Base-by-base conservation (phyloP, 2,888 invertebrate genomes). In the Prosopocoilus inquinatus region DNA sequence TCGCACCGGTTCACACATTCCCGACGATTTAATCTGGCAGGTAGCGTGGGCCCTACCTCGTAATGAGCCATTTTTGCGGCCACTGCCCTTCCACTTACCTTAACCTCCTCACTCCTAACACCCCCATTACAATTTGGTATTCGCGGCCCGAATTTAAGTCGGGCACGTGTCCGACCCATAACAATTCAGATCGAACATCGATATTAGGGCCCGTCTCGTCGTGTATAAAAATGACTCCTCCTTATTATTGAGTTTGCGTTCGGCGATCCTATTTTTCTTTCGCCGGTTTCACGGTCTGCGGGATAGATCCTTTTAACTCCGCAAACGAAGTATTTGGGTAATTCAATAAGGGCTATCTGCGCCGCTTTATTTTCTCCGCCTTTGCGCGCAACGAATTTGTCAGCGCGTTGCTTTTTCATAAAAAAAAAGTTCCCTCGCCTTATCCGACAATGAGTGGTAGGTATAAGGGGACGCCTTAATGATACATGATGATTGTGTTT, bases 11-110 rank as follows among this genome's bases (percentile, higher is more conserved):
- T 59, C 53, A 48, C 56, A 54, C 59, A 59, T 56, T 56, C 28
- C 46, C 49, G 55, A 59, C 54, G 53, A 56, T 59, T 53, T 59
- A 59, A 59, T 59, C 55, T 51, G 15, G 8, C 16, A 11, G 41
- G 41, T 41, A 15, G 41, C 16, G 12, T 41, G 41, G n/a, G 41
- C 12, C 41, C 7, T 16, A 9, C 1, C 15, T 41, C 12, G 41
- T 41, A 41, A 41, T 41, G 41, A 41, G 41, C 41, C 12, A 2
- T 41, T 41, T 41, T 41, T 16, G 12, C 41, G 41, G 41, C n/a
- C 41, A 41, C n/a, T 41, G 41, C 41, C 41, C 41, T 38, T 38
- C 39, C n/a, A 38, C 39, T 38, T 38, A 12, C 39, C 39, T 41
- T 15, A 41, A 41, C 41, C 41, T 13, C 41, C 41, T 13, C 41